Evolutionary conservation across 1,140 invertebrate genomes (phyloP), one percentile per base, ranked within the genome.

Genomic region (Caenorhabditis briggsae): DNA sequence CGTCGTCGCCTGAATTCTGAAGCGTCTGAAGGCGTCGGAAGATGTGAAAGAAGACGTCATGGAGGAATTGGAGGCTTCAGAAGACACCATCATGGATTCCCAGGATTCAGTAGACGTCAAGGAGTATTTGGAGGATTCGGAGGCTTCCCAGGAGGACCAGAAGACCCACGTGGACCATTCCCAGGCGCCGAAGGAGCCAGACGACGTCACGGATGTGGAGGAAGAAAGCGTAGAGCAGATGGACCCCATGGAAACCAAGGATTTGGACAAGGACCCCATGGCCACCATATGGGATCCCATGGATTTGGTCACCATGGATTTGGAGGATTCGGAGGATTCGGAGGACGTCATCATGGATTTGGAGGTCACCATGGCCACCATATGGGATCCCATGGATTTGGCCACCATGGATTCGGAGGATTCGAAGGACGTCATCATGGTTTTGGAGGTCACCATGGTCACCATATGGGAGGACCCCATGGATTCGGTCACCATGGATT

Each of bases 291-390:
- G 16, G 50, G 50, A 5, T 11, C 9, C 18, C 18, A 25, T 64
- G 64, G 64, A 70, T 33, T 33, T 3, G 59, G 59, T 43, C 64
- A 43, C 18, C 64, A 70, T 53, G 46, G 46, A 43, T 78, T 78
- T n/a, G 46, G 46, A 78, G 33, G 70, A 46, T n/a, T 18, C 43
- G 41, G 46, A 12, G 70, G 70, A 9, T 78, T 78, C 46, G 70
- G 46, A 11, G 46, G 70, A 25, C 70, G 14, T 50, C 65, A 58
- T 58, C 59, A 61, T 61, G 59, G 59, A 25, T 61, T 61, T 3
- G 59, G 59, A 61, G 20, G 59, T 14, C 59, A 3, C 2, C 23
- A 25, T 23, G 8, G 16, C 9, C 50, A 53, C 50, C 50, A 16
- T 53, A 16, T 11, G 16, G 50, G 50, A 5, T 11, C 9, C 18